These are phyloP conservation scores for Pandemis heparana DNA, from an alignment of 2,888 invertebrate species.

Conservation along the genomic window DNA sequence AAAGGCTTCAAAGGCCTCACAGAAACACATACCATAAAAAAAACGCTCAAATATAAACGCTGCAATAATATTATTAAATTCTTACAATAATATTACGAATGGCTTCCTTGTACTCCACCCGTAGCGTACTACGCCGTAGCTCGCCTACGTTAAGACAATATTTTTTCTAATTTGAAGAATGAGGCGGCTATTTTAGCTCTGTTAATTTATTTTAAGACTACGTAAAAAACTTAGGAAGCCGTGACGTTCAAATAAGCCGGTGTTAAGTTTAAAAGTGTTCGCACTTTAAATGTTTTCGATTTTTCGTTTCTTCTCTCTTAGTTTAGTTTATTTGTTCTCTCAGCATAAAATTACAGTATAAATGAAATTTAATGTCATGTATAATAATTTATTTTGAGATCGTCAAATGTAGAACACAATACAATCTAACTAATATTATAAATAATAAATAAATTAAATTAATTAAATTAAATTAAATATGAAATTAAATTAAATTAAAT, in stretches of 20 bases:
- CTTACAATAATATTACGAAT: constrained; percentile 3
- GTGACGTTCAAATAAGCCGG: not conserved
- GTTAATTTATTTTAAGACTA: constrained; percentile 5
- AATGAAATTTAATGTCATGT: too few relatives aligned
- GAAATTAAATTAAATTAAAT: too few relatives aligned
- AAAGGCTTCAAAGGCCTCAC: not conserved
- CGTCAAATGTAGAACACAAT: too few relatives aligned
- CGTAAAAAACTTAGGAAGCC: not conserved
- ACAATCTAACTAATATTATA: too few relatives aligned
- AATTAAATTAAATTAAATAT: too few relatives aligned
- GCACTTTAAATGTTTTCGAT: not conserved
- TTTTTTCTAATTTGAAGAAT: constrained; percentile 26
- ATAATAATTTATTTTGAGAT: too few relatives aligned
- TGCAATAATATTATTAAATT: constrained; percentile 2
- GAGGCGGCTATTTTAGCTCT: constrained; percentile 13
- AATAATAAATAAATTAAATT: too few relatives aligned
- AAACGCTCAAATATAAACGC: not conserved
- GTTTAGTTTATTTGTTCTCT: too few relatives aligned
- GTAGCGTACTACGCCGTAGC: constrained; percentile 40
- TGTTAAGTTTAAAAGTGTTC: not conserved
- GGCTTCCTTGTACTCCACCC: not conserved
- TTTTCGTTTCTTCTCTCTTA: not conserved
- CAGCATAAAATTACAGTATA: too few relatives aligned
- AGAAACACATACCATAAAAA: not conserved
- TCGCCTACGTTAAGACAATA: constrained; percentile 40